A percentile compares a stretch with the other conserved stretches of the same genome.
Evolutionary conservation across 2,797 vertebrate species (phyloP).

Genomic region (Rhynchotus rufescens): DNA sequence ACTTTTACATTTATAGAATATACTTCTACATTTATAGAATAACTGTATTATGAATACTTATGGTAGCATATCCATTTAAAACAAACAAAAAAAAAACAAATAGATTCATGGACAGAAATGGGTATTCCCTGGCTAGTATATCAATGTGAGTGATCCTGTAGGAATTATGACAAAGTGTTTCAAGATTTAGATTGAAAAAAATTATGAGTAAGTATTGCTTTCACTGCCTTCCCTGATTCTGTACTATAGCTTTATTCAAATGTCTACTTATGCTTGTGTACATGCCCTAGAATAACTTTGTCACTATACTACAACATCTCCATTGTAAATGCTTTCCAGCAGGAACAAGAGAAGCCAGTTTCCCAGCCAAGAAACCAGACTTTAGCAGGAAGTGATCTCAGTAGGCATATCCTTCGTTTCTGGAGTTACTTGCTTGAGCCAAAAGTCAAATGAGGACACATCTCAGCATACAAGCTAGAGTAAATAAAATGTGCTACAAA

Average conservation of each 20-base stretch:
- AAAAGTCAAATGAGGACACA: conserved; percentile 71
- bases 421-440: conserved; percentile 62
- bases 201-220: conserved; percentile 16
- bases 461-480: conserved; percentile 27
- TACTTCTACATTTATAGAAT: background rate
- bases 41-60: background rate
- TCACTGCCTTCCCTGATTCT: conserved; percentile 42
- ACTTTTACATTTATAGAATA: background rate
- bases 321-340: conserved; percentile 76
- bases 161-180: conserved; percentile 12
- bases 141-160: background rate
- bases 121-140: background rate
- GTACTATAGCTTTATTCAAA: conserved; percentile 55
- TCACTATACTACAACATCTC: conserved; percentile 68
- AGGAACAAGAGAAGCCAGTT: conserved; percentile 74
- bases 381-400: conserved; percentile 77
- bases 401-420: conserved; percentile 61
- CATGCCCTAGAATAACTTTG: conserved; percentile 72
- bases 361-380: conserved; percentile 70
- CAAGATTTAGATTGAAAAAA: background rate
- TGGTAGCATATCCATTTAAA: background rate
- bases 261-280: conserved; percentile 67
- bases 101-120: background rate
- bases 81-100: background rate
- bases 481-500: conserved; percentile 59